A percentile compares a stretch with the other conserved stretches of the same genome.
Conservation (phyloP, 2,113 vertebrate species). For the Microcebus jonahi region DNA sequence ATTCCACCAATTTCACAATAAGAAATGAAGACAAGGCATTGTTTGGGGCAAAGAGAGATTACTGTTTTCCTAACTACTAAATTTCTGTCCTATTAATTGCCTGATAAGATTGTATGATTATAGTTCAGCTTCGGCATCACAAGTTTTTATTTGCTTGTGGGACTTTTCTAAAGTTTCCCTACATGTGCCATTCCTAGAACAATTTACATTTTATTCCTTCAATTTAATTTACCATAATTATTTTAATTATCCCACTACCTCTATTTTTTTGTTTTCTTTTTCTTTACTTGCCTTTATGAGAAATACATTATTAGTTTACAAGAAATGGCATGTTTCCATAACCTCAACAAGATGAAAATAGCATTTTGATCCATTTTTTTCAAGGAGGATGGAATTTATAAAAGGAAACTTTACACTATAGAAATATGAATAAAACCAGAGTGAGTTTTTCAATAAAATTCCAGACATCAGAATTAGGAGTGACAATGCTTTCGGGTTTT, state of each 20-base stretch:
- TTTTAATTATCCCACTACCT: neutral
- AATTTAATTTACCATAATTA: neutral
- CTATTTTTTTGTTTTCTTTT: neutral
- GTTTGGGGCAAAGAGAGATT: neutral
- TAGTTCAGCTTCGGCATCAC: neutral
- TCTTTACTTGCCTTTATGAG: neutral
- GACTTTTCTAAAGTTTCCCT: neutral
- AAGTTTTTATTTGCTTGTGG: neutral
- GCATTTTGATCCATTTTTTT: conserved; percentile 20
- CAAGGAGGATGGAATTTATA: neutral
- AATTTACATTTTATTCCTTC: neutral
- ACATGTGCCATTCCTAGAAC: neutral
- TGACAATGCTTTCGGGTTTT: neutral
- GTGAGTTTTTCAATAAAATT: neutral
- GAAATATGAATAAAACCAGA: neutral
- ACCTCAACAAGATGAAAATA: neutral
- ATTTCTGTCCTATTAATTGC: neutral
- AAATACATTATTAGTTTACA: neutral
- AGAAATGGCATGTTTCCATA: neutral
- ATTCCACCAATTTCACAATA: neutral
- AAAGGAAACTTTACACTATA: neutral
- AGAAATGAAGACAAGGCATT: neutral
- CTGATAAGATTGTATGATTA: neutral
- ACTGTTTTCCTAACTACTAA: neutral
- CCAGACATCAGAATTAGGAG: neutral